phyloP scores from a whole-genome alignment of 2,888 invertebrate genomes.

The Steinernema hermaphroditum region DNA sequence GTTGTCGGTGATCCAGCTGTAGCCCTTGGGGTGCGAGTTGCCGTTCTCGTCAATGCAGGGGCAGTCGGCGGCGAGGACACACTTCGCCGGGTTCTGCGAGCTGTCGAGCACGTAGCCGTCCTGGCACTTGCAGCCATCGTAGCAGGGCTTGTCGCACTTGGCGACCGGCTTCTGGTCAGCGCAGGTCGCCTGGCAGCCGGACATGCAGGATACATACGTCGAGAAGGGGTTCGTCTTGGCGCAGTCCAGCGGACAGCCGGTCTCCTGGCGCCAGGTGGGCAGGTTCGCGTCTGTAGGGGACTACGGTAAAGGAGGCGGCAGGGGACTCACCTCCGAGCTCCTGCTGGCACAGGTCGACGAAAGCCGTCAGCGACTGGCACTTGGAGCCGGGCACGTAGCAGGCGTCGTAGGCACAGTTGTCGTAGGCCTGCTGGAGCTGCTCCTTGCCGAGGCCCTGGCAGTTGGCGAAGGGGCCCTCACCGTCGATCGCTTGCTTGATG shows the following conservation, averaged over 20 bases:
- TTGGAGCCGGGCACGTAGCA: background rate
- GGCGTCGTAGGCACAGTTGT: background rate
- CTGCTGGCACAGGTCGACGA: background rate
- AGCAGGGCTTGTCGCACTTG: background rate
- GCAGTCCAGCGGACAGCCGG: background rate
- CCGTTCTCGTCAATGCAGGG: background rate
- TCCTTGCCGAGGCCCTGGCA: background rate
- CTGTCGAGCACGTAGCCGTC: background rate
- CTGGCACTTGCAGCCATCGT: background rate
- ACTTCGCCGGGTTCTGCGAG: background rate
- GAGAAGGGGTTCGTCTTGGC: background rate
- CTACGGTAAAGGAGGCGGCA: background rate
- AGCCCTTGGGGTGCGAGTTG: conserved; percentile 1
- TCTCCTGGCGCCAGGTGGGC: background rate
- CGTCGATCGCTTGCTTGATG: background rate
- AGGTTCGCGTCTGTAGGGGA: background rate
- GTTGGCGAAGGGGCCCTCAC: background rate
- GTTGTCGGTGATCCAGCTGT: conserved; percentile 6
- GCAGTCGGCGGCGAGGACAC: background rate
- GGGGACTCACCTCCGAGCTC: background rate
- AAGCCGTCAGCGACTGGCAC: background rate
- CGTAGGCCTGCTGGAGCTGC: background rate
- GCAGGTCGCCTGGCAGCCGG: background rate
- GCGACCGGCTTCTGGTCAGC: background rate
- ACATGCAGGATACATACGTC: background rate